A percentile compares a stretch with the other conserved stretches of the same genome.
Conservation (phyloP, 2,113 vertebrate genomes). For the Pygoscelis adeliae region DNA sequence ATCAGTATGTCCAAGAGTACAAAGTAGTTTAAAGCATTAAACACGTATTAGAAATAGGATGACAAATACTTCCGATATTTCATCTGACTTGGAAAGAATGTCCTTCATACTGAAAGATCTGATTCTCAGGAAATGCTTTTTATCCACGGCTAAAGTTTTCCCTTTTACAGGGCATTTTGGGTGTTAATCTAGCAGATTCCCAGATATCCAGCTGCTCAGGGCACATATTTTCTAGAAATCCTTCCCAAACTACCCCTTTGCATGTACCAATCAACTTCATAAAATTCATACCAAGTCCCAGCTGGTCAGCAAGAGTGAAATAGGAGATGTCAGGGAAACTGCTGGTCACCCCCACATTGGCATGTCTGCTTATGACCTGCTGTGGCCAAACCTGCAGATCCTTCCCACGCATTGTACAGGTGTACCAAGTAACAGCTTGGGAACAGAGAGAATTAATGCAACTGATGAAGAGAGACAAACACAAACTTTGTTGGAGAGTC, state of each 20-base stretch:
- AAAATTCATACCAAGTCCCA: background rate
- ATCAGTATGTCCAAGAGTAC: background rate
- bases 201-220: background rate
- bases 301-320: background rate
- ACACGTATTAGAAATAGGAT: background rate
- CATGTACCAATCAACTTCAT: background rate
- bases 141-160: background rate
- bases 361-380: fast-evolving
- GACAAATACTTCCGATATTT: background rate
- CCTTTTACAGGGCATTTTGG: background rate
- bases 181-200: background rate
- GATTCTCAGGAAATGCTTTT: background rate
- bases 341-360: background rate
- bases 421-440: background rate
- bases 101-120: background rate
- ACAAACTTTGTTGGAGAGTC: background rate
- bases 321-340: background rate
- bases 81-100: background rate
- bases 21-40: background rate
- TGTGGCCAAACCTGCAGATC: fast-evolving
- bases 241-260: background rate
- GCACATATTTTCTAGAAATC: background rate
- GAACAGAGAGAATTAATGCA: background rate
- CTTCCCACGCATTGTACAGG: fast-evolving
- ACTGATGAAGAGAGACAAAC: background rate